These are phyloP conservation scores for Dendrocincla fuliginosa DNA, from an alignment of 2,797 vertebrate genomes.

Conservation along the genomic window DNA sequence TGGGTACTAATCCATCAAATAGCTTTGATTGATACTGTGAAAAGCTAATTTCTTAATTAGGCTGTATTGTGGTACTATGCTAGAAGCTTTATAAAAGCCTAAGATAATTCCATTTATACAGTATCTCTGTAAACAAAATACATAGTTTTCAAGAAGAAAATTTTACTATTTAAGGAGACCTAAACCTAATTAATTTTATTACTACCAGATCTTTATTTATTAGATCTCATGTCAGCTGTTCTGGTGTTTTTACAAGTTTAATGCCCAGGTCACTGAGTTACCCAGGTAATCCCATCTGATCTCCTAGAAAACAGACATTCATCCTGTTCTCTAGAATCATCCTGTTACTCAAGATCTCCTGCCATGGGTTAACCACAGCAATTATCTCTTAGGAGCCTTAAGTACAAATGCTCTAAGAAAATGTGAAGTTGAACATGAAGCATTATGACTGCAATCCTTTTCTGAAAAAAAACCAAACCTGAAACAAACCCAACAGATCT, in stretches of 20 bases:
- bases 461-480: not conserved
- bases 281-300: not conserved
- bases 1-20: not conserved
- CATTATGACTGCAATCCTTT: not conserved
- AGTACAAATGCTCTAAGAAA: not conserved
- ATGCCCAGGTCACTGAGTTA: not conserved
- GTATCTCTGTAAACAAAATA: not conserved
- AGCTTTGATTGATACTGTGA: not conserved
- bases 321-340: not conserved
- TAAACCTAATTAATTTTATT: not conserved
- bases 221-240: not conserved
- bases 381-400: not conserved
- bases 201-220: not conserved
- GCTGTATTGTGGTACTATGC: not conserved
- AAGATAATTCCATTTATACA: not conserved
- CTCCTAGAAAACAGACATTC: not conserved
- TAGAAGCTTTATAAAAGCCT: not conserved
- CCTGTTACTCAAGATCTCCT: not conserved
- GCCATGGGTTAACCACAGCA: not conserved
- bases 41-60: not conserved
- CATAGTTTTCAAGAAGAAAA: not conserved
- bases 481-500: not conserved
- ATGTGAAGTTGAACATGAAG: not conserved
- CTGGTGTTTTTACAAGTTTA: not conserved
- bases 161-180: not conserved